Conservation (phyloP, 2,113 vertebrate species). For the Pachypanchax playfairii region DNA sequence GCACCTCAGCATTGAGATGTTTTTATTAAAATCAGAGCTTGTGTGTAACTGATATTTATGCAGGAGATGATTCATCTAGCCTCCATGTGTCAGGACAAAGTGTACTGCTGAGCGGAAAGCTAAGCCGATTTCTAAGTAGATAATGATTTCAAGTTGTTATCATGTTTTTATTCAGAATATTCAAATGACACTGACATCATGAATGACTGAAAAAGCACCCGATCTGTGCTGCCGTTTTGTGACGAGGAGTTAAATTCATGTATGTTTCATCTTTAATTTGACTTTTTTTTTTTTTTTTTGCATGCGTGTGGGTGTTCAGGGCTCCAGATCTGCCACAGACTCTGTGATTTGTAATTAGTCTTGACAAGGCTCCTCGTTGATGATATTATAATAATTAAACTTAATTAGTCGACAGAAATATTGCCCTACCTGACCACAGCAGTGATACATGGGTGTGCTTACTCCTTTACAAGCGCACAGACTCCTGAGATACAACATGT, state of each 20-base stretch:
- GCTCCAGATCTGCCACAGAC: conserved; percentile 46
- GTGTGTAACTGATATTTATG: not conserved
- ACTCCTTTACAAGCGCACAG: conserved; percentile 23
- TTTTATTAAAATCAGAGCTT: conserved; percentile 2
- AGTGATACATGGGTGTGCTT: conserved; percentile 59
- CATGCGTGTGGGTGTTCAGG: conserved; percentile 21
- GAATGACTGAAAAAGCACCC: not conserved
- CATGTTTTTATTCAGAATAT: conserved; percentile 7
- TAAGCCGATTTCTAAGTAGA: not conserved
- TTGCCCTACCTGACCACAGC: conserved; percentile 42
- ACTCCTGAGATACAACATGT: not conserved
- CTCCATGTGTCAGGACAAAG: not conserved
- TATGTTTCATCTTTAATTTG: too few species aligned
- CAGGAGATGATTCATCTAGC: conserved; percentile 15
- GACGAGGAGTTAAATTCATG: not conserved
- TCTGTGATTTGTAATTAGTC: conserved; percentile 69
- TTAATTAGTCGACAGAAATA: conserved; percentile 69
- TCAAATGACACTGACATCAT: conserved; percentile 1
- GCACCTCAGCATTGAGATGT: not conserved
- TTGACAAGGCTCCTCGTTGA: conserved; percentile 61
- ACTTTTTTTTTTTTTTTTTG: conserved; percentile 44
- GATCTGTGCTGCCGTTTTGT: not conserved
- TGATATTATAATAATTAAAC: conserved; percentile 66
- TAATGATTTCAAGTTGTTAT: conserved; percentile 2
- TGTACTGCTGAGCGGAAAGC: not conserved